Evolutionary conservation across 2,888 invertebrate species (phyloP).

Genomic region (Cynaeus angustus): DNA sequence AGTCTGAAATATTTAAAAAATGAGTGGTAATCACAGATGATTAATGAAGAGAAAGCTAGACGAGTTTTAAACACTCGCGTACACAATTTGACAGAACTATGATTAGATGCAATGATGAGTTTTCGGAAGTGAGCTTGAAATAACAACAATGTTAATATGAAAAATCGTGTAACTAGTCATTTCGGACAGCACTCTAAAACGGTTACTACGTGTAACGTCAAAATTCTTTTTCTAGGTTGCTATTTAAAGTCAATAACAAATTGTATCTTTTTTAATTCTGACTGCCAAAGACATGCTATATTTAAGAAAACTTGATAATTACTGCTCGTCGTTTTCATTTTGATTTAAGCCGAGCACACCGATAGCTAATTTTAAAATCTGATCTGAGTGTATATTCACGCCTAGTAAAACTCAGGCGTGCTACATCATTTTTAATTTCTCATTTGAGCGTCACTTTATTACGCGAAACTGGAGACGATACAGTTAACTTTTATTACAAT

Average conservation of each 20-base stretch:
- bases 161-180: neutral
- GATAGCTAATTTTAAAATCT: conserved; percentile 10
- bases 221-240: too few relatives aligned
- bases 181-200: neutral
- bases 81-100: conserved; percentile 41
- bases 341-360: conserved; percentile 11
- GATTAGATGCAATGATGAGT: conserved; percentile 34
- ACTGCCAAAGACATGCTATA: conserved; percentile 2
- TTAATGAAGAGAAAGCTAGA: conserved; percentile 51
- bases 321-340: neutral
- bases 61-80: conserved; percentile 27
- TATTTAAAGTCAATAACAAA: neutral
- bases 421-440: conserved; percentile 31
- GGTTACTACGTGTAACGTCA: too few relatives aligned
- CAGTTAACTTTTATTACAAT: conserved; percentile 29
- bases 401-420: neutral
- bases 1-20: conserved; percentile 40
- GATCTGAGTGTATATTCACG: neutral
- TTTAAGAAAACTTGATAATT: neutral
- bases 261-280: neutral
- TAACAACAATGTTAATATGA: neutral
- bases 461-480: conserved; percentile 25
- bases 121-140: conserved; percentile 19
- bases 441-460: conserved; percentile 11
- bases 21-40: conserved; percentile 49